phyloP scores from a whole-genome alignment of 2,888 invertebrate species.

The Noctua janthe region DNA sequence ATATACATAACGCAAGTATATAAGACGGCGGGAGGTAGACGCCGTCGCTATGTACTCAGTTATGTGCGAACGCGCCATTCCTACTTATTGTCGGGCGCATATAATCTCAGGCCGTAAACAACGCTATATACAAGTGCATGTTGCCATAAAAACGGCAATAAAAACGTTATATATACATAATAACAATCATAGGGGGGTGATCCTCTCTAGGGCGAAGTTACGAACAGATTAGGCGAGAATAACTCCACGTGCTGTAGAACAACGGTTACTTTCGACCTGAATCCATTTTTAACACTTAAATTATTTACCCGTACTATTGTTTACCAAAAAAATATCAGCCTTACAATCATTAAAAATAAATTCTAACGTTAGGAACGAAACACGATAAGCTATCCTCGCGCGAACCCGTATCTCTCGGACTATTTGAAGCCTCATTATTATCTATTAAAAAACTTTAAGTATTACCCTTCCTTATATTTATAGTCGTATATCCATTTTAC shows the following conservation, averaged over 20 bases:
- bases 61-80: slow-evolving; percentile 53
- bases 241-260: slow-evolving; percentile 75
- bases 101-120: slow-evolving; percentile 77
- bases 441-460: slow-evolving; percentile 64
- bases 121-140: slow-evolving; percentile 77
- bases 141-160: slow-evolving; percentile 72
- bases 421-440: slow-evolving; percentile 74
- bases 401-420: slow-evolving; percentile 68
- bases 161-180: slow-evolving; percentile 77
- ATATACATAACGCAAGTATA: slow-evolving; percentile 43
- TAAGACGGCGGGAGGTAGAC: slow-evolving; percentile 39
- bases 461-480: slow-evolving; percentile 68
- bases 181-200: slow-evolving; percentile 63
- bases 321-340: slow-evolving; percentile 85
- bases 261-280: slow-evolving; percentile 72
- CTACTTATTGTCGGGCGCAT: slow-evolving; percentile 82
- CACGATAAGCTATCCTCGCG: slow-evolving; percentile 84
- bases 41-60: slow-evolving; percentile 35
- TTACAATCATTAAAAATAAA: slow-evolving; percentile 84
- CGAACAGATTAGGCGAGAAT: slow-evolving; percentile 76
- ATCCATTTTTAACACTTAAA: slow-evolving; percentile 74
- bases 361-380: slow-evolving; percentile 87
- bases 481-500: slow-evolving; percentile 75
- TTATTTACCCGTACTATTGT: slow-evolving; percentile 86
- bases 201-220: slow-evolving; percentile 56